A percentile compares a stretch with the other conserved stretches of the same genome.
Conservation (phyloP, 1,140 invertebrate genomes). For the Diprion similis region DNA sequence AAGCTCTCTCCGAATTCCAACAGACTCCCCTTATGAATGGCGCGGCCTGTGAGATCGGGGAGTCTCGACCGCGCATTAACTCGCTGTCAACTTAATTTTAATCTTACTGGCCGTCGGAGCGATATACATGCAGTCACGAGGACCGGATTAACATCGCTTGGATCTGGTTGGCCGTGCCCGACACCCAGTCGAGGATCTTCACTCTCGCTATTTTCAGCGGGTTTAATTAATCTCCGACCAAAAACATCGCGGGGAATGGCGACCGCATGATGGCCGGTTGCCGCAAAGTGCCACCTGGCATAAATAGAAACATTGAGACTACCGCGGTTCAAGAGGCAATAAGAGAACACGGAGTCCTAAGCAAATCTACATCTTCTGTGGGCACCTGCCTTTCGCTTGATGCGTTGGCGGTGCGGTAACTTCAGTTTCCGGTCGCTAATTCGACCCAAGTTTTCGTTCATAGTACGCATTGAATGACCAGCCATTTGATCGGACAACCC, state of each 20-base stretch:
- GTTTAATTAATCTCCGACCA: slow-evolving; percentile 57
- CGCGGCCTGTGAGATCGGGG: neutral
- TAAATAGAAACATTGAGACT: slow-evolving; percentile 48
- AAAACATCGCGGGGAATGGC: slow-evolving; percentile 51
- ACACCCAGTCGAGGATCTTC: slow-evolving; percentile 7
- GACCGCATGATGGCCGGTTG: slow-evolving; percentile 26
- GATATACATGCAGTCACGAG: slow-evolving; percentile 16
- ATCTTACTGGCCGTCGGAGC: slow-evolving; percentile 19
- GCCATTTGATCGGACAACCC: no score
- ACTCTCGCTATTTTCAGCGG: slow-evolving; percentile 48
- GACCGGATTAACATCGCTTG: slow-evolving; percentile 39
- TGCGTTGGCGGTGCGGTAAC: no score
- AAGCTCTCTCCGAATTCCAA: neutral
- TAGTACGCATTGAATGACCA: no score
- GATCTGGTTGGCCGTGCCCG: slow-evolving; percentile 9
- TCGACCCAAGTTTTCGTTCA: no score
- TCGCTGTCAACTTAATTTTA: slow-evolving; percentile 14
- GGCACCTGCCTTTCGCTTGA: slow-evolving; percentile 39
- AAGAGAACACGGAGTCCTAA: slow-evolving; percentile 9
- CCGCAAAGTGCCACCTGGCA: slow-evolving; percentile 46
- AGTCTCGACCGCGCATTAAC: slow-evolving; percentile 32
- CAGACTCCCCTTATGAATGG: neutral
- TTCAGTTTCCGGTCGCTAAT: no score
- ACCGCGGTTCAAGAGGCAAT: neutral
- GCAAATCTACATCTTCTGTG: slow-evolving; percentile 6